Conservation (phyloP, 2,797 vertebrate species). For the Falco rusticolus region DNA sequence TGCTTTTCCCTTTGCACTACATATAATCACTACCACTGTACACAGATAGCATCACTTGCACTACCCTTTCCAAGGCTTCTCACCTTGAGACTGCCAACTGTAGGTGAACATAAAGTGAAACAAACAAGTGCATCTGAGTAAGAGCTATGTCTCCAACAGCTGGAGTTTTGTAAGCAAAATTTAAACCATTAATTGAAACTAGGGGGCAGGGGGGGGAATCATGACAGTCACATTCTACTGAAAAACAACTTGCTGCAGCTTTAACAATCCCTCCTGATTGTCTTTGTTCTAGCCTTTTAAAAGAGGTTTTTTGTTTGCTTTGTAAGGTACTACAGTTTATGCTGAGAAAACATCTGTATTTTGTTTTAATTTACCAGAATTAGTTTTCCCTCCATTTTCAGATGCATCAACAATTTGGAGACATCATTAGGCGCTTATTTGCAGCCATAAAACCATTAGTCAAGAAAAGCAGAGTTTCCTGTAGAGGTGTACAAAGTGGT, state of each 20-base stretch:
- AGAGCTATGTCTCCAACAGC: background rate
- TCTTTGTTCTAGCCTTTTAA: background rate
- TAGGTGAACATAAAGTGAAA: background rate
- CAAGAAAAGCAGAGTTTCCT: background rate
- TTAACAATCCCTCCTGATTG: background rate
- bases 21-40: background rate
- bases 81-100: background rate
- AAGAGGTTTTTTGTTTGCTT: background rate
- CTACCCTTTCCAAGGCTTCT: background rate
- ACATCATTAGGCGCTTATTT: background rate
- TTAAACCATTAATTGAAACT: background rate
- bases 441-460: background rate
- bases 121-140: background rate
- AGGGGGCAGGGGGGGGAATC: background rate
- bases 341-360: background rate
- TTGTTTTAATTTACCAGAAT: conserved; percentile 28
- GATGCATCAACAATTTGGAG: conserved; percentile 18
- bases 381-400: conserved; percentile 9
- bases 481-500: background rate
- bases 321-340: background rate
- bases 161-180: background rate
- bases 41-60: accelerated
- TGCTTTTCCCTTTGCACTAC: background rate
- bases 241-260: background rate
- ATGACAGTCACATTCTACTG: background rate